These are phyloP conservation scores for Auanema sp. DNA, from an alignment of 2,888 invertebrate genomes.

Conservation along the genomic window DNA sequence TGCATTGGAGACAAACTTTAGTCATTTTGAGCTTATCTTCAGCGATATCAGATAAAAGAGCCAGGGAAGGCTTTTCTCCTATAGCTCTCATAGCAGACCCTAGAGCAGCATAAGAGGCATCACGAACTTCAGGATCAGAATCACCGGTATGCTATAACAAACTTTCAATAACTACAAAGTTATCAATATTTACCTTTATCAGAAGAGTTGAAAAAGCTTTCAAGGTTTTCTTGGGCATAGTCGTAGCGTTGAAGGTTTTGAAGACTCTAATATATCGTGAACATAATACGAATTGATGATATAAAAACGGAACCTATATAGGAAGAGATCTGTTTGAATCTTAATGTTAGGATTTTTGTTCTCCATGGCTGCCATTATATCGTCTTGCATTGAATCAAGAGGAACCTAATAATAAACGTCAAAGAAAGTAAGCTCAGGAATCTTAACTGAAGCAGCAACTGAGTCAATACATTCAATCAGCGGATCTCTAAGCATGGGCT, in stretches of 20 bases:
- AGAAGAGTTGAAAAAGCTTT: slow-evolving; percentile 64
- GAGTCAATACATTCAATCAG: slow-evolving; percentile 88
- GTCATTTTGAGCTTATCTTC: slow-evolving; percentile 51
- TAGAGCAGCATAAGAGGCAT: slow-evolving; percentile 86
- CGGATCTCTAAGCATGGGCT: slow-evolving; percentile 82
- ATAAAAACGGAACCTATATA: slow-evolving; percentile 30
- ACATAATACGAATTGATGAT: too few relatives aligned
- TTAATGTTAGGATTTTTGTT: slow-evolving; percentile 68
- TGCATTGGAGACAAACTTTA: too few relatives aligned
- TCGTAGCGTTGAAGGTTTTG: slow-evolving; percentile 36
- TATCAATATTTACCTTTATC: slow-evolving; percentile 42
- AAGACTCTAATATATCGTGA: slow-evolving; percentile 17
- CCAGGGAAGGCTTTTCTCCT: slow-evolving; percentile 81
- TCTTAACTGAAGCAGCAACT: slow-evolving; percentile 15
- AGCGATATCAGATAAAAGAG: slow-evolving; percentile 37
- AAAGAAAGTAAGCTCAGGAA: background rate
- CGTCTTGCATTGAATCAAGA: slow-evolving; percentile 72
- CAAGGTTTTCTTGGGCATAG: slow-evolving; percentile 68
- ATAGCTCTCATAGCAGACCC: slow-evolving; percentile 91
- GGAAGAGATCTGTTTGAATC: slow-evolving; percentile 64
- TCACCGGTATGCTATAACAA: slow-evolving; percentile 63
- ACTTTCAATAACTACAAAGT: slow-evolving; percentile 4
- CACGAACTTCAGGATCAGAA: slow-evolving; percentile 84
- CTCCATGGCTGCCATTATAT: slow-evolving; percentile 79
- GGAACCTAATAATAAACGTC: slow-evolving; percentile 66